Evolutionary conservation across 1,140 invertebrate genomes (phyloP).

Genomic region (Archivesica marissinica): DNA sequence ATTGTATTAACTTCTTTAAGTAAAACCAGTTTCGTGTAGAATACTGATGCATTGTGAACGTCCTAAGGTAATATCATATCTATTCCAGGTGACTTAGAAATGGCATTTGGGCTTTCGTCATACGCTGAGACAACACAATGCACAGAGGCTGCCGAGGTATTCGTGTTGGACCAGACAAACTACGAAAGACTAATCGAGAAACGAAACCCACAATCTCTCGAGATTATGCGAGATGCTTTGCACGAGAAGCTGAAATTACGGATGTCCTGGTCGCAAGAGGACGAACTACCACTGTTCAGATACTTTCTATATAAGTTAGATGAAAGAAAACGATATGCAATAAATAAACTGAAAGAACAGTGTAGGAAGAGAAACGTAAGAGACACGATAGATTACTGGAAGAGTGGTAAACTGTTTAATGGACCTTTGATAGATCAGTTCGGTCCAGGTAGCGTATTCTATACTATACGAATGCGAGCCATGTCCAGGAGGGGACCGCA

Average conservation of each 20-base stretch:
- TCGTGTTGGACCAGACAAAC: conserved; percentile 79
- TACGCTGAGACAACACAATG: conserved; percentile 78
- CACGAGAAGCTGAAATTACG: conserved; percentile 73
- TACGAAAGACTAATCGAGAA: conserved; percentile 81
- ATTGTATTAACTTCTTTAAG: no score
- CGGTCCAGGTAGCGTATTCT: conserved; percentile 81
- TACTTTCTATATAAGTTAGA: conserved; percentile 73
- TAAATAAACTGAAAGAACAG: conserved; percentile 38
- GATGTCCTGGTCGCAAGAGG: conserved; percentile 65
- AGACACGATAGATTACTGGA: conserved; percentile 40
- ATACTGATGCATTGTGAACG: no score
- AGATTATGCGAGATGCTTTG: conserved; percentile 73
- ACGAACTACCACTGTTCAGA: conserved; percentile 69
- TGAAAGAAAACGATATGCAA: conserved; percentile 66
- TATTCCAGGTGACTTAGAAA: conserved; percentile 79
- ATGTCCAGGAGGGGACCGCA: conserved; percentile 56
- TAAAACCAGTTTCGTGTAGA: no score
- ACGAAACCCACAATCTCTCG: conserved; percentile 76
- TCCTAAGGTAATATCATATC: no score
- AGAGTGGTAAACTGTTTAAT: conserved; percentile 67
- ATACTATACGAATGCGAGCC: conserved; percentile 77
- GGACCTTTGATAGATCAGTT: conserved; percentile 78
- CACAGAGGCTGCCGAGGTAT: conserved; percentile 77
- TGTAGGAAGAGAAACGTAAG: conserved; percentile 25
- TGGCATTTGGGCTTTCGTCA: conserved; percentile 74